Evolutionary conservation across 1,140 invertebrate genomes (phyloP), one percentile per base, ranked within the genome.

Genomic region (Cydia fagiglandana): DNA sequence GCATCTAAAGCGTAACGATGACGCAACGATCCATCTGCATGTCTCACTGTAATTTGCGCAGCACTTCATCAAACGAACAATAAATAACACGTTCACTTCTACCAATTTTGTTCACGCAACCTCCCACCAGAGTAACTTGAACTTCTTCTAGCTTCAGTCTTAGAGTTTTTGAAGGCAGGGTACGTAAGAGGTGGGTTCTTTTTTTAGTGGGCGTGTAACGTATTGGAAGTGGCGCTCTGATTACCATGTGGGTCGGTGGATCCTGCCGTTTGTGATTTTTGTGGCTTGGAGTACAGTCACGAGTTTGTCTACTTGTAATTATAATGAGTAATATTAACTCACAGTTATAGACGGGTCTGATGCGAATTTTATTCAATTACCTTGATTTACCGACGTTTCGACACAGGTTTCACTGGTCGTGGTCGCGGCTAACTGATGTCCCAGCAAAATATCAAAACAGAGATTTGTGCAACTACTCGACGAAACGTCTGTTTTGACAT

Each of bases 191-290:
- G 28, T 73, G 73, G 38, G 79, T 68, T 80, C 78, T 75, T 12
- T 2, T 2, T 75, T 75, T n/a, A n/a, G 0, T 79, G 80, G 82
- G 76, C 30, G 3, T 45, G 66, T 64, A 30, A 53, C 17, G 20
- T 75, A 34, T 78, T 83, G 76, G 80, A 79, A 80, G 84, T 83
- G 68, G 75, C 80, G 84, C 76, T 86, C 84, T 86, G 83, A 75
- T 86, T 83, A 61, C 12, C 75, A 83, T 78, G 17, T 68, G 80
- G 83, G 84, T 77, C 79, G 81, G 64, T 76, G 78, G 64, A 83
- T 86, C 83, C 84, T 80, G 56, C 38, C 6, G 45, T 28, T 68
- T 75, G 73, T 61, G n/a, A 38, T 70, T 70, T 41, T 70, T 70
- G 66, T 70, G 6, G 34, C 56, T 64, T 10, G 56, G 56, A n/a